These are phyloP conservation scores for Sylvicola cinctus DNA, from an alignment of 2,888 invertebrate species.

Conservation along the genomic window DNA sequence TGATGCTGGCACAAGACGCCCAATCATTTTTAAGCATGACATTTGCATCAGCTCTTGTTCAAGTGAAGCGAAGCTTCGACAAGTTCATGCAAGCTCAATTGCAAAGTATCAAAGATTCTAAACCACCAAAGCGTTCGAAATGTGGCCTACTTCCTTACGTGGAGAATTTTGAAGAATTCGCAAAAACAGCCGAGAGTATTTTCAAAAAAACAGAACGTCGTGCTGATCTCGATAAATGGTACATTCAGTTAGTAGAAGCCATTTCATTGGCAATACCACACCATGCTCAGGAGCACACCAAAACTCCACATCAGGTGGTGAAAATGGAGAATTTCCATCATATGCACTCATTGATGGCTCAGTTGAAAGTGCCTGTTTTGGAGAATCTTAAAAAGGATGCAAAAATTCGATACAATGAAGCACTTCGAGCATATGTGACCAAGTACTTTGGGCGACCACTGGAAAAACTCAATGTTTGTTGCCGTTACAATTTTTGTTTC, in stretches of 20 bases:
- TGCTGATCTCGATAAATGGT: slow-evolving; percentile 85
- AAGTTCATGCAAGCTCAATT: slow-evolving; percentile 71
- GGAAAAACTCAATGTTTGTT: slow-evolving; percentile 67
- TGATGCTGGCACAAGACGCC: slow-evolving; percentile 70
- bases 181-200: slow-evolving; percentile 66
- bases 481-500: slow-evolving; percentile 1
- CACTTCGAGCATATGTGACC: slow-evolving; percentile 77
- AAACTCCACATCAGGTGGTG: slow-evolving; percentile 81
- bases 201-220: slow-evolving; percentile 71
- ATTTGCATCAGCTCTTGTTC: slow-evolving; percentile 66
- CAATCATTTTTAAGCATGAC: slow-evolving; percentile 75
- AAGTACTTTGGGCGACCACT: slow-evolving; percentile 86
- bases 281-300: slow-evolving; percentile 66
- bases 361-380: slow-evolving; percentile 74
- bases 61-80: slow-evolving; percentile 81
- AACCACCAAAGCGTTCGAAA: slow-evolving; percentile 45
- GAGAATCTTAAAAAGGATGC: slow-evolving; percentile 78
- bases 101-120: slow-evolving; percentile 55
- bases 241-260: slow-evolving; percentile 53
- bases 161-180: slow-evolving; percentile 76
- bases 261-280: slow-evolving; percentile 65
- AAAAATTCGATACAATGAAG: slow-evolving; percentile 74
- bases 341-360: slow-evolving; percentile 65
- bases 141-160: slow-evolving; percentile 82
- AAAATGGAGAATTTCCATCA: slow-evolving; percentile 95